Evolutionary conservation across 2,888 invertebrate species (phyloP).

Genomic region (Hymenopus coronatus): DNA sequence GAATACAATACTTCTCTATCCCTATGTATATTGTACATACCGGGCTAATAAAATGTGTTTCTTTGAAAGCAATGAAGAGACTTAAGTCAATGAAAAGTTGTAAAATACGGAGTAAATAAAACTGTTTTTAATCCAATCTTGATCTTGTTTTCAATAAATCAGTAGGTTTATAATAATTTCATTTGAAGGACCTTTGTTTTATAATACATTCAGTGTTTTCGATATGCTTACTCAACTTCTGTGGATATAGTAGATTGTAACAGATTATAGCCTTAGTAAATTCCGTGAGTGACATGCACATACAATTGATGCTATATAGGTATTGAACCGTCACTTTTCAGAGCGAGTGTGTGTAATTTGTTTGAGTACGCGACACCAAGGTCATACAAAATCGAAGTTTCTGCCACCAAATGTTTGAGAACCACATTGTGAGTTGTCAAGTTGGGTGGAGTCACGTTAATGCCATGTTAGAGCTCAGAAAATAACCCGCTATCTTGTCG

Average conservation of each 20-base stretch:
- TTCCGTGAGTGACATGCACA: background rate
- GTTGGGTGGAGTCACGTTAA: slow-evolving; percentile 16
- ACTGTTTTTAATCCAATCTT: too few relatives aligned
- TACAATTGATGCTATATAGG: background rate
- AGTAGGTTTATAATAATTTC: too few relatives aligned
- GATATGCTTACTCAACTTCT: background rate
- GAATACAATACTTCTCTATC: too few relatives aligned
- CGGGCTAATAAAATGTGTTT: too few relatives aligned
- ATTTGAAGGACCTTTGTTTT: too few relatives aligned
- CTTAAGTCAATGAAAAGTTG: too few relatives aligned
- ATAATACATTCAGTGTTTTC: background rate
- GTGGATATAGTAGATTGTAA: background rate
- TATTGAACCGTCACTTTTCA: background rate
- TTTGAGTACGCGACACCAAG: background rate
- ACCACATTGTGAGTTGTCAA: background rate
- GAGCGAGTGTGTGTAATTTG: background rate
- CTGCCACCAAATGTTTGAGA: background rate
- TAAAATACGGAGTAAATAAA: too few relatives aligned
- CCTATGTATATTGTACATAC: too few relatives aligned
- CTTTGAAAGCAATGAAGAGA: too few relatives aligned
- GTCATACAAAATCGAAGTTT: background rate
- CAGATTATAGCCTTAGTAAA: background rate
- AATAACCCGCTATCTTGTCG: slow-evolving; percentile 27
- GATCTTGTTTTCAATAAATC: too few relatives aligned
- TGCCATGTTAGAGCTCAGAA: slow-evolving; percentile 24